A percentile compares a stretch with the other conserved stretches of the same genome.
Conservation (phyloP, 2,888 invertebrate species). For the Sinohyriopsis cumingii region DNA sequence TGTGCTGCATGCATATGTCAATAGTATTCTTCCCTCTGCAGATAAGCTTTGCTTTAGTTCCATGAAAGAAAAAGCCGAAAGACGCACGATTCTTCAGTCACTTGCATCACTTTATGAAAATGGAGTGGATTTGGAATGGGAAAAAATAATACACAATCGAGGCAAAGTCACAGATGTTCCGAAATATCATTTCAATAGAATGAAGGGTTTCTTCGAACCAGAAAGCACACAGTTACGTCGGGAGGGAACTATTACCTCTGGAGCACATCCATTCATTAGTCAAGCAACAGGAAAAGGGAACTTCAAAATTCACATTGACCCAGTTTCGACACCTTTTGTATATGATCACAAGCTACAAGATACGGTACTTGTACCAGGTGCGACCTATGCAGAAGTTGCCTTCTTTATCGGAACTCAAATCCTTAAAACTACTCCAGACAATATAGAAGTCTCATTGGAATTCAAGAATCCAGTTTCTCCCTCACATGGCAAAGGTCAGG, state of each 20-base stretch:
- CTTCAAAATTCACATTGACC: conserved; percentile 22
- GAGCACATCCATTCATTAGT: conserved; percentile 9
- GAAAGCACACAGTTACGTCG: conserved; percentile 14
- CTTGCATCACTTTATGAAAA: conserved; percentile 26
- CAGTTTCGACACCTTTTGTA: conserved; percentile 34
- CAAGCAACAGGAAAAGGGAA: neutral
- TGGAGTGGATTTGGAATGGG: conserved; percentile 29
- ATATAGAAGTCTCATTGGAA: neutral
- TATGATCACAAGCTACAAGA: conserved; percentile 37
- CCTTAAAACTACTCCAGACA: neutral
- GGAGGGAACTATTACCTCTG: conserved; percentile 12
- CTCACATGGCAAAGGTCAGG: neutral
- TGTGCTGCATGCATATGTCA: conserved; percentile 40
- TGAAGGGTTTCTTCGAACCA: conserved; percentile 24
- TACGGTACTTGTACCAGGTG: conserved; percentile 37
- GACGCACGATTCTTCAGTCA: conserved; percentile 17
- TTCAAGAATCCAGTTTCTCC: neutral
- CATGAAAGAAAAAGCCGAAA: conserved; percentile 29
- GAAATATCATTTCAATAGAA: conserved; percentile 41
- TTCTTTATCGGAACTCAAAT: conserved; percentile 24
- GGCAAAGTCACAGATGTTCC: conserved; percentile 29
- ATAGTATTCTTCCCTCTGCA: conserved; percentile 28
- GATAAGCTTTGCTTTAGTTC: conserved; percentile 21
- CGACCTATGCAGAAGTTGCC: conserved; percentile 37
- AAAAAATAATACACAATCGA: conserved; percentile 15